A percentile compares a stretch with the other conserved stretches of the same genome.
phyloP scores from a whole-genome alignment of 2,888 invertebrate species.

The Amphimallon solstitiale region DNA sequence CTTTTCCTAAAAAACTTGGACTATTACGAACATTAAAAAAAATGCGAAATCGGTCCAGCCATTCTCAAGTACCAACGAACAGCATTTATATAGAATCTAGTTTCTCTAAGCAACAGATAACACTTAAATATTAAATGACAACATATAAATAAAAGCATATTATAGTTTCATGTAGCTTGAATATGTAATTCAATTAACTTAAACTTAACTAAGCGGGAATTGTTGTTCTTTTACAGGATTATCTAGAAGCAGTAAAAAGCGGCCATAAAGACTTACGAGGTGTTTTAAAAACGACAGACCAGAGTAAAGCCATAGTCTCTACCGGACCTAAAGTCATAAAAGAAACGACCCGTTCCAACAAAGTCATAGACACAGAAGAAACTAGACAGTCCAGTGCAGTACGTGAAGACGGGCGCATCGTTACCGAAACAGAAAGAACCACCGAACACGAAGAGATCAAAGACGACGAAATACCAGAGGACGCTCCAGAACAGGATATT shows the following conservation, averaged over 20 bases:
- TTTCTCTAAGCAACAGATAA: no score
- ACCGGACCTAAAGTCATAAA: conserved; percentile 78
- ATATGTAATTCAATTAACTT: no score
- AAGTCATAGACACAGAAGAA: conserved; percentile 88
- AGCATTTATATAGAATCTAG: no score
- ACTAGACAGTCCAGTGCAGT: conserved; percentile 80
- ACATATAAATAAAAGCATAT: no score
- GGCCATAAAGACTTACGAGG: conserved; percentile 76
- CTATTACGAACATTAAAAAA: no score
- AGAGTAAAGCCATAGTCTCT: conserved; percentile 72
- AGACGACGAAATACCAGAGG: conserved; percentile 80
- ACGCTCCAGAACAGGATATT: conserved; percentile 64
- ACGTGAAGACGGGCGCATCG: conserved; percentile 83
- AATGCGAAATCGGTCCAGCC: no score
- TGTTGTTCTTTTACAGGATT: conserved; percentile 71
- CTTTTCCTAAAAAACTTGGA: no score
- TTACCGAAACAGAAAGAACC: conserved; percentile 85
- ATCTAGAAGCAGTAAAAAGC: conserved; percentile 76
- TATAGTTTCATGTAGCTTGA: no score
- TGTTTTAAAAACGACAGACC: conserved; percentile 70
- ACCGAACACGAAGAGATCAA: conserved; percentile 86
- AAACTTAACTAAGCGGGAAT: no score
- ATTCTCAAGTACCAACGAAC: no score
- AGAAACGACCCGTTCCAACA: conserved; percentile 79
- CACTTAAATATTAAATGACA: no score